These are phyloP conservation scores for Belonocnema kinseyi DNA, from an alignment of 1,140 invertebrate genomes.

Conservation along the genomic window DNA sequence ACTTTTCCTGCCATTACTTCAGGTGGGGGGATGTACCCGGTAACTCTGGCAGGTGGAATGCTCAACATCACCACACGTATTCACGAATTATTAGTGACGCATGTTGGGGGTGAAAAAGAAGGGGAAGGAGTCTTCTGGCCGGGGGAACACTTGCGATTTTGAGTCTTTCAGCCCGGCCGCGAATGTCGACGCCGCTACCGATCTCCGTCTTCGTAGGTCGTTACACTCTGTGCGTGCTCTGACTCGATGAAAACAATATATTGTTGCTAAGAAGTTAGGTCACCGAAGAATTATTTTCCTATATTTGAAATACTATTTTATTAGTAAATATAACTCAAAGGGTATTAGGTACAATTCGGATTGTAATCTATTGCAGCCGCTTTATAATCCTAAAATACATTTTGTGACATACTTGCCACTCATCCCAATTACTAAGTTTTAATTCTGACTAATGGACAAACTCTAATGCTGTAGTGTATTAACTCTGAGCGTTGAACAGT, in stretches of 20 bases:
- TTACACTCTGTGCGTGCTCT: background rate
- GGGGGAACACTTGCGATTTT: conserved; percentile 34
- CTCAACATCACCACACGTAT: conserved; percentile 63
- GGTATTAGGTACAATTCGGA: no score
- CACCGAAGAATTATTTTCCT: no score
- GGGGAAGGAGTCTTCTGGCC: conserved; percentile 34
- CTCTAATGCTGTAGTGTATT: background rate
- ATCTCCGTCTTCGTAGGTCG: background rate
- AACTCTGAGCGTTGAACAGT: conserved; percentile 19
- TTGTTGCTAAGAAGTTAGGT: background rate
- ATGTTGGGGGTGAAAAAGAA: conserved; percentile 34
- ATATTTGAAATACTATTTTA: no score
- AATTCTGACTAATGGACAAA: conserved; percentile 15
- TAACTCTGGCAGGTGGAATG: conserved; percentile 71
- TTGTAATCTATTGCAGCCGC: background rate
- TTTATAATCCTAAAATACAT: background rate
- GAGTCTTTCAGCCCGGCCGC: background rate
- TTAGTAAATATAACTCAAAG: no score
- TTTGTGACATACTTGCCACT: background rate
- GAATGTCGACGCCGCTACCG: background rate
- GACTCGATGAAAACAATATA: background rate
- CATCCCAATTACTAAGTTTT: conserved; percentile 17
- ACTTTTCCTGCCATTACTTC: conserved; percentile 70
- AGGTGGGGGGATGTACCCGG: conserved; percentile 62
- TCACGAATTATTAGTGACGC: conserved; percentile 64